Evolutionary conservation across 2,113 vertebrate species (phyloP).

Genomic region (Engraulis encrasicolus): DNA sequence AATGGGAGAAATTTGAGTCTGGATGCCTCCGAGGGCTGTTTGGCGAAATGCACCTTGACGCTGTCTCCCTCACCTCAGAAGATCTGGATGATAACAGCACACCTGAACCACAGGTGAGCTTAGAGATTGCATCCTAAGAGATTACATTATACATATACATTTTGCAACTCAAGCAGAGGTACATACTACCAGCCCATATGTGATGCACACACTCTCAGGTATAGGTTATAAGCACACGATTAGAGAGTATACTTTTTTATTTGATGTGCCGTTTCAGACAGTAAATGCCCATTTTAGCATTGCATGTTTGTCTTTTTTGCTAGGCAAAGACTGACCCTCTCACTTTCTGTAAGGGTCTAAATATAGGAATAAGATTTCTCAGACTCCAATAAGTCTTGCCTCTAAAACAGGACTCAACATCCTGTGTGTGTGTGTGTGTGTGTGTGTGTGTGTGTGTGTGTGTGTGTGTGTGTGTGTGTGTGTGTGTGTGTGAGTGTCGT

Average conservation of each 20-base stretch:
- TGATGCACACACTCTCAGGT: no score
- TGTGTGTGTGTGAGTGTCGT: not conserved
- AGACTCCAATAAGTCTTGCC: not conserved
- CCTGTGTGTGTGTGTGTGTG: conserved; percentile 1
- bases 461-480: not conserved
- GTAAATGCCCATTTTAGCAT: not conserved
- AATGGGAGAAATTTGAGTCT: conserved; percentile 74
- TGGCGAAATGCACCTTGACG: conserved; percentile 49
- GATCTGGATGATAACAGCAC: not conserved
- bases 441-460: not conserved
- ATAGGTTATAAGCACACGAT: no score
- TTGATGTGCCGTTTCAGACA: not conserved
- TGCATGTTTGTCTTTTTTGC: not conserved
- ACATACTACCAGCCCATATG: not conserved
- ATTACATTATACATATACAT: not conserved
- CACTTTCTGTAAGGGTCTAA: not conserved
- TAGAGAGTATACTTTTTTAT: not conserved
- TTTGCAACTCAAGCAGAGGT: not conserved
- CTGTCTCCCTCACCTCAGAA: conserved; percentile 35
- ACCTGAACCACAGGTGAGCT: conserved; percentile 10
- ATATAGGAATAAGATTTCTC: not conserved
- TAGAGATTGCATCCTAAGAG: not conserved
- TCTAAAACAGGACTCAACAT: not conserved
- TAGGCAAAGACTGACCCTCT: not conserved
- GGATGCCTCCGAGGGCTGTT: conserved; percentile 73